These are phyloP conservation scores for Phalacrocorax pelagicus DNA, from an alignment of 2,113 vertebrate species.

Conservation along the genomic window DNA sequence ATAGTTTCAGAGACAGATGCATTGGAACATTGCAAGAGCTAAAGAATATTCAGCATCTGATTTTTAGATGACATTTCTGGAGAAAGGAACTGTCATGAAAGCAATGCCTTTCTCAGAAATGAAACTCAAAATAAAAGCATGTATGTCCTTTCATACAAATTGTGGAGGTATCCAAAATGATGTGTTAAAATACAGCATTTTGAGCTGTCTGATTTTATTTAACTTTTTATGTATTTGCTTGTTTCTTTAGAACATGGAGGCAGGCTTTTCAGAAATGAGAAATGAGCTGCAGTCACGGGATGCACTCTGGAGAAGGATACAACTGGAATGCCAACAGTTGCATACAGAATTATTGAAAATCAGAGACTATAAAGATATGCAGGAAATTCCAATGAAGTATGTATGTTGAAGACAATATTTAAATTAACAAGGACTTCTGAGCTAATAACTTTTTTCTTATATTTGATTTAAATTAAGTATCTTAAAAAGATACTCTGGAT, in stretches of 20 bases:
- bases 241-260: slow-evolving; percentile 74
- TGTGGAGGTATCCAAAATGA: background rate
- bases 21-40: background rate
- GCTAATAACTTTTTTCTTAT: background rate
- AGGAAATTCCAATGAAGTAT: slow-evolving; percentile 68
- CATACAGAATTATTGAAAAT: slow-evolving; percentile 66
- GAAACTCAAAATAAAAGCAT: background rate
- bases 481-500: background rate
- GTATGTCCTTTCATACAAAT: background rate
- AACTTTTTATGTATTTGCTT: slow-evolving; percentile 21
- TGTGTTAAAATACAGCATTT: background rate
- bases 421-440: background rate
- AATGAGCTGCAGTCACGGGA: slow-evolving; percentile 74
- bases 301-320: slow-evolving; percentile 67
- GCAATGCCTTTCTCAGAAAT: background rate
- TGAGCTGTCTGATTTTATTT: background rate
- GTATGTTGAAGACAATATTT: background rate
- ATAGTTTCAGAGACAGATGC: background rate
- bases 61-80: background rate
- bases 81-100: background rate
- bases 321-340: slow-evolving; percentile 70
- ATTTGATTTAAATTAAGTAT: background rate
- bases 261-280: slow-evolving; percentile 70
- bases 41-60: background rate
- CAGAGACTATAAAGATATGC: slow-evolving; percentile 34